Evolutionary conservation across 2,888 invertebrate species (phyloP).

Genomic region (Drosophila birchii): DNA sequence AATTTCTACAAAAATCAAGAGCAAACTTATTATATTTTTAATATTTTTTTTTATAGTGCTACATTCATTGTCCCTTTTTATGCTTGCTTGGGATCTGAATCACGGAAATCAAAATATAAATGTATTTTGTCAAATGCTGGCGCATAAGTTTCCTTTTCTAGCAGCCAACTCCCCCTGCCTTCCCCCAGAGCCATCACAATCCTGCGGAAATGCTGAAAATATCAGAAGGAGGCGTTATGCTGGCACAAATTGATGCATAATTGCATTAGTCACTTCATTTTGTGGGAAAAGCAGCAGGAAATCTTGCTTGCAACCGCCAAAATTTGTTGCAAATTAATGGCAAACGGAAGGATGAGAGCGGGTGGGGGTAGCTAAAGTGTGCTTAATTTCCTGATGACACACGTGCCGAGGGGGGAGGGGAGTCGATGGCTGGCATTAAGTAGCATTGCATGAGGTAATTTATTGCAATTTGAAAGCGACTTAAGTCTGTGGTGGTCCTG

Average conservation of each 20-base stretch:
- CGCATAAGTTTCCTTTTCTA: conserved; percentile 53
- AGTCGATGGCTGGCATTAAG: conserved; percentile 66
- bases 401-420: conserved; percentile 32
- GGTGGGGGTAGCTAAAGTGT: conserved; percentile 1
- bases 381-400: conserved; percentile 65
- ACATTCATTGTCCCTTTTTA: not conserved
- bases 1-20: too few species aligned
- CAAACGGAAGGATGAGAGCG: conserved; percentile 5
- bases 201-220: conserved; percentile 62
- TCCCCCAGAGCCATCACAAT: not conserved
- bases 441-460: conserved; percentile 41
- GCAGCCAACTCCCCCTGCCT: not conserved
- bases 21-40: not conserved
- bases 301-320: conserved; percentile 39
- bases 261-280: conserved; percentile 75
- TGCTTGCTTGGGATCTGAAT: not conserved
- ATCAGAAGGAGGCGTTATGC: conserved; percentile 50
- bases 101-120: conserved; percentile 75
- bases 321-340: conserved; percentile 74
- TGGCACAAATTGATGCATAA: conserved; percentile 70
- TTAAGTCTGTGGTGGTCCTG: conserved; percentile 5
- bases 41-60: not conserved
- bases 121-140: conserved; percentile 71
- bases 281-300: conserved; percentile 26
- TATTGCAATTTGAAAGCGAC: conserved; percentile 40